Base-by-base conservation (phyloP, 2,797 vertebrate genomes). In the Malacoctenus gilli region DNA sequence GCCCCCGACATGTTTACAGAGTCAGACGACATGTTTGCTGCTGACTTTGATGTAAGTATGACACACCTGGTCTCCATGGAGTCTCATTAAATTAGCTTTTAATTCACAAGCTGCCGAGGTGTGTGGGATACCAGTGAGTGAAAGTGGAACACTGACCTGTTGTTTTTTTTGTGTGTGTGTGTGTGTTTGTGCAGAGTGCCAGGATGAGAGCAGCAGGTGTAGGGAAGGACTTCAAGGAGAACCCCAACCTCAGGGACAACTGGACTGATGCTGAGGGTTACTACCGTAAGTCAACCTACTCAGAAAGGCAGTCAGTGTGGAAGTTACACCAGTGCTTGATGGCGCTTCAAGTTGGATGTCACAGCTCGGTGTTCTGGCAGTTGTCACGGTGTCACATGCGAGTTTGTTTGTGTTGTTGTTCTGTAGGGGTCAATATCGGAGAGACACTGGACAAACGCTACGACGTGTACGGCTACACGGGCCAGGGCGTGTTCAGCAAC, bases 221-320 rank as follows among this genome's bases (percentile, higher is more conserved):
- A 28, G 97, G 97, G 57, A 98, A 98, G 85, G 97, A 99, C 89
- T 99, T 98, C 87, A 99, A 99, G 82, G 97, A 99, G 84, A 99
- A 99, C 85, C 97, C 97, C 58, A 99, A 99, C 83, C 95, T 99
- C 85, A 94, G 97, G 90, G 97, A 99, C 87, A 99, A 99, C 88
- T 99, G 97, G 97, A 99, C 97, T 0, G 97, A 99, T 71, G 94
- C 97, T 12, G 97, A 99, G 87, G 97, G 97, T 60, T 99, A 99
- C 87, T 99, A 99, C 70, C 93, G 97, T 99, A 88, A 93, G 96
- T 91, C 2, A 12, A 1, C 15, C 8, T 25, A 7, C n/a, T n/a
- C 43, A 18, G 35, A 0, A 0, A 34, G 10, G 36, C n/a, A n/a
- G n/a, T n/a, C n/a, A n/a, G n/a, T n/a, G n/a, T n/a, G n/a, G n/a